Conservation (phyloP, 2,888 invertebrate genomes). For the Melanostoma scalare region DNA sequence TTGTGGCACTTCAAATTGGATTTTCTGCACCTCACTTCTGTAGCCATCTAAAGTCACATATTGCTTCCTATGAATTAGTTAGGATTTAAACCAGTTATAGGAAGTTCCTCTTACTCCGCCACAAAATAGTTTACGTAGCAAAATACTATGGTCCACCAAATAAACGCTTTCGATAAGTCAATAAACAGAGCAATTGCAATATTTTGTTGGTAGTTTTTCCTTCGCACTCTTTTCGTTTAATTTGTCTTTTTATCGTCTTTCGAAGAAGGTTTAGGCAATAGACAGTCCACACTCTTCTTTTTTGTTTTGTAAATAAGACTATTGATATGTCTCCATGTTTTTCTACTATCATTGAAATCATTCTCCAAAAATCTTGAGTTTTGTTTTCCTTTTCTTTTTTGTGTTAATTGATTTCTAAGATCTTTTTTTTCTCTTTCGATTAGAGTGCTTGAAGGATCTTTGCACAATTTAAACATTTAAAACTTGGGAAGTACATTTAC, state of each 20-base stretch:
- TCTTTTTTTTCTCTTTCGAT: neutral
- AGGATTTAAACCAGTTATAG: constrained; percentile 4
- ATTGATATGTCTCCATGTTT: neutral
- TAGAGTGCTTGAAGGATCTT: constrained; percentile 5
- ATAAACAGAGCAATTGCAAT: neutral
- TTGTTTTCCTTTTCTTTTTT: neutral
- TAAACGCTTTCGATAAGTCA: neutral
- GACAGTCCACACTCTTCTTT: neutral
- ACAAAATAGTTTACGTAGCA: neutral
- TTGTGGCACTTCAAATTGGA: constrained; percentile 8
- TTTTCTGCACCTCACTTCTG: constrained; percentile 1
- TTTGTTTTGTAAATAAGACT: constrained; percentile 1
- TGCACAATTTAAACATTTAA: neutral
- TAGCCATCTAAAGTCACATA: constrained; percentile 3
- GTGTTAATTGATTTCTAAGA: neutral
- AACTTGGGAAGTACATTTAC: too few species aligned
- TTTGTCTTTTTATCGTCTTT: neutral
- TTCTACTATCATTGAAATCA: neutral
- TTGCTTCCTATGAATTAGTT: constrained; percentile 1
- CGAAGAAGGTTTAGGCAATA: neutral
- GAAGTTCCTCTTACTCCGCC: neutral
- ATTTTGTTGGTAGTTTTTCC: neutral
- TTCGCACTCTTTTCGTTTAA: neutral
- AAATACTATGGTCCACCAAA: neutral
- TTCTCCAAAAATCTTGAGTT: constrained; percentile 7